Evolutionary conservation across 92 coral and sea anemone species (phyloP).

Genomic region (Phenganax marumi): DNA sequence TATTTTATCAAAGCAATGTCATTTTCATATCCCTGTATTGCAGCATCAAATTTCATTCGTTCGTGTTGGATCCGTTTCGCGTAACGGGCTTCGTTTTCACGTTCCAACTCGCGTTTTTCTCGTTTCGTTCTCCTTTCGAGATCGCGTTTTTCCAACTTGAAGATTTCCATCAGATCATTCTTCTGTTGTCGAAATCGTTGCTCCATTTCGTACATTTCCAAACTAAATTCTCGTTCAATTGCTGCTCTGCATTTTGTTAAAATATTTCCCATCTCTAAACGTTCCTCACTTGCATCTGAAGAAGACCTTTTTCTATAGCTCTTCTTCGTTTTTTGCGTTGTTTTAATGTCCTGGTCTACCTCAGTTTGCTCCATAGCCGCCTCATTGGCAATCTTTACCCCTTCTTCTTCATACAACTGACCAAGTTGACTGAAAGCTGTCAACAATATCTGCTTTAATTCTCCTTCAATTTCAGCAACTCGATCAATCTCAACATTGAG

Average conservation of each 20-base stretch:
- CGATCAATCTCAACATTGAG: conserved; percentile 77
- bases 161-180: conserved; percentile 88
- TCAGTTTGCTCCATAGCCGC: conserved; percentile 80
- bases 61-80: conserved; percentile 82
- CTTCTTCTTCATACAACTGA: conserved; percentile 79
- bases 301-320: conserved; percentile 56
- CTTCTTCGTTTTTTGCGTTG: conserved; percentile 52
- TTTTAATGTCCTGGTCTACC: conserved; percentile 81
- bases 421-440: conserved; percentile 85
- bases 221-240: conserved; percentile 83
- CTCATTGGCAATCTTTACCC: conserved; percentile 62
- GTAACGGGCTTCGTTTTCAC: conserved; percentile 79
- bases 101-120: conserved; percentile 87
- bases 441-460: conserved; percentile 75
- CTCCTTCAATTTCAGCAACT: conserved; percentile 88
- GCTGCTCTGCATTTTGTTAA: conserved; percentile 79
- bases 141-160: conserved; percentile 76
- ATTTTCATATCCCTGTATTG: conserved; percentile 86
- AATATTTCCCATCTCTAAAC: conserved; percentile 69
- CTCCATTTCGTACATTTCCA: conserved; percentile 86
- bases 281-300: conserved; percentile 54
- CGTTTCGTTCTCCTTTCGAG: conserved; percentile 69
- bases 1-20: conserved; percentile 87
- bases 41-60: conserved; percentile 82
- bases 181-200: conserved; percentile 90